Evolutionary conservation across 1,140 invertebrate genomes (phyloP), one percentile per base, ranked within the genome.

Genomic region (Diorhabda carinulata): DNA sequence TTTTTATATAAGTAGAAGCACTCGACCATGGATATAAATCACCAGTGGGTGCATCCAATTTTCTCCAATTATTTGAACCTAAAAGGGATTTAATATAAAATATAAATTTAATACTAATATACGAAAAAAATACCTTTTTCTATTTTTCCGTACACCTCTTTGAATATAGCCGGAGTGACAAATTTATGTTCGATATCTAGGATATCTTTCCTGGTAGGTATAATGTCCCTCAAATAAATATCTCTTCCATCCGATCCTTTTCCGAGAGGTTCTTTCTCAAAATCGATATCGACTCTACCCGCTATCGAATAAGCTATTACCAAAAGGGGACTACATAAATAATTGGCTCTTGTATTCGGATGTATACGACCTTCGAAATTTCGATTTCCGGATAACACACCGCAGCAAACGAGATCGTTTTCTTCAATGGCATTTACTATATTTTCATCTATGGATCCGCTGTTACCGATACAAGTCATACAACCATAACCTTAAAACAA

Each of bases 391-490:
- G 96, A 98, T 0, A 99, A 83, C 2, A 99, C 95, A 41, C 96
- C 96, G 78, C 92, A 94, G 76, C 95, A 97, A 1, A 99, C 93
- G 5, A 99, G 83, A 78, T 96, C 94, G 79, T 95, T 94, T 87
- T 95, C 93, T 81, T 99, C 97, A 75, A 99, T 98, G 2, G 93
- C 94, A 77, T 95, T 93, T 0, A 90, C 90, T 42, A 99, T 92
- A 71, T 91, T 86, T 69, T 98, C 95, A 66, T 95, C 92, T 5
- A 99, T 87, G 0, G 96, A 95, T 7, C 97, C 97, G 60, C 92
- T 95, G 82, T 99, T 99, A 5, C 98, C 98, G 73, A 99, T 99
- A 82, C 97, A 99, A 0, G 97, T 99, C 96, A 98, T 98, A 83
- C 97, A 99, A 2, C 97, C 91, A 79, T 97, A 98, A n/a, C 97